These are phyloP conservation scores for Psettodes erumei DNA, from an alignment of 2,113 vertebrate species.

Conservation along the genomic window DNA sequence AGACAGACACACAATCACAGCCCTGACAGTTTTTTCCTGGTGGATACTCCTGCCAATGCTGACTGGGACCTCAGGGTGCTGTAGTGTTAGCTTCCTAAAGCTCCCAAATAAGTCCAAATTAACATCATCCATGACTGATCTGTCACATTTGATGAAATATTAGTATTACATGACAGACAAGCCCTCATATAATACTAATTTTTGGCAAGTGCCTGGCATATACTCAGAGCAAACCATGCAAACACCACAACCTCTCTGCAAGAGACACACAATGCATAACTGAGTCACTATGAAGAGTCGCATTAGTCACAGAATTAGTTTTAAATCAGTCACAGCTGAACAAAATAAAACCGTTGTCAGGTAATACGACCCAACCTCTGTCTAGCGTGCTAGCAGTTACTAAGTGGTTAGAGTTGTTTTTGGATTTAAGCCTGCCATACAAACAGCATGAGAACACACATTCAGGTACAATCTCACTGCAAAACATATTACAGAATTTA, in stretches of 20 bases:
- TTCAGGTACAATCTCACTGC: no score
- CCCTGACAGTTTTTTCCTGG: neutral
- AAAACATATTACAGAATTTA: no score
- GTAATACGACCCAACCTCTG: neutral
- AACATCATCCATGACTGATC: neutral
- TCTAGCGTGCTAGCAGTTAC: no score
- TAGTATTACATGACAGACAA: neutral
- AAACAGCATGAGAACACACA: no score
- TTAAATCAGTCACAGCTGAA: neutral
- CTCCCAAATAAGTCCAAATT: no score
- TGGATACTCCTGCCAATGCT: neutral
- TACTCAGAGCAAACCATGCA: neutral
- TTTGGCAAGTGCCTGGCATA: neutral
- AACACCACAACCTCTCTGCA: neutral
- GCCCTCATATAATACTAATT: neutral
- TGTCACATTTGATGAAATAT: neutral
- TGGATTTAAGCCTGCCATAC: no score
- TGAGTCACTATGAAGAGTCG: neutral
- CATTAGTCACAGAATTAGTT: conserved; percentile 13
- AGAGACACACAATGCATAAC: neutral
- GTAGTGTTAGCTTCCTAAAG: neutral
- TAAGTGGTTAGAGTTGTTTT: no score
- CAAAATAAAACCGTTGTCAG: neutral
- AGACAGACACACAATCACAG: neutral
- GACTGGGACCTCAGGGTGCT: neutral